A percentile compares a stretch with the other conserved stretches of the same genome.
These are phyloP conservation scores for Diorhabda elongata DNA, from an alignment of 1,140 invertebrate species.

Conservation along the genomic window DNA sequence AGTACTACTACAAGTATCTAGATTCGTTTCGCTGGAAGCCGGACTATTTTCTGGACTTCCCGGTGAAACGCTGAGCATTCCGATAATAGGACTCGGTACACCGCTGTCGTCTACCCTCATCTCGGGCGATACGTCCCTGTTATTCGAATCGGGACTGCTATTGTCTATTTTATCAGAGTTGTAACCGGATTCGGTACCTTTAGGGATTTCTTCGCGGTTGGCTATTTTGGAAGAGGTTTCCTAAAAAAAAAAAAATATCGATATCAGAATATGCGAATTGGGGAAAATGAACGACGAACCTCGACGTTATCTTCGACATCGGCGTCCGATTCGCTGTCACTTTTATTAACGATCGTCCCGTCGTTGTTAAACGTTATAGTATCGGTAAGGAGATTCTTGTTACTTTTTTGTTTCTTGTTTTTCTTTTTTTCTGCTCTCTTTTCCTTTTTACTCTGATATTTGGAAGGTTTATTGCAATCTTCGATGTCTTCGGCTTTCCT, in stretches of 20 bases:
- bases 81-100: conserved; percentile 50
- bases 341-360: conserved; percentile 50
- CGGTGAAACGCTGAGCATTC: conserved; percentile 49
- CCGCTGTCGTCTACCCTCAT: conserved; percentile 49
- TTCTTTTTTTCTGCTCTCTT: conserved; percentile 58
- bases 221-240: not conserved
- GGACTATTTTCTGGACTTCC: conserved; percentile 47
- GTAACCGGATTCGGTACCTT: conserved; percentile 63
- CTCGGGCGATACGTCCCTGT: conserved; percentile 29
- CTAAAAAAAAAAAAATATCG: not conserved
- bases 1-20: conserved; percentile 48
- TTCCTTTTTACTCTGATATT: conserved; percentile 67
- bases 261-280: not conserved
- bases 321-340: conserved; percentile 66
- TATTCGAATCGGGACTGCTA: conserved; percentile 41
- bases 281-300: conserved; percentile 38
- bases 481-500: conserved; percentile 49
- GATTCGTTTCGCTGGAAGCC: conserved; percentile 53
- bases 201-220: conserved; percentile 37
- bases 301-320: conserved; percentile 77
- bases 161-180: conserved; percentile 61
- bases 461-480: conserved; percentile 56
- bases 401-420: conserved; percentile 43
- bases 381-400: conserved; percentile 24
- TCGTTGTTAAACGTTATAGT: conserved; percentile 7